Percentiles rank a stretch among this genome's conserved stretches.
phyloP scores from a whole-genome alignment of 2,113 vertebrate species.

The Micronycteris hirsuta region DNA sequence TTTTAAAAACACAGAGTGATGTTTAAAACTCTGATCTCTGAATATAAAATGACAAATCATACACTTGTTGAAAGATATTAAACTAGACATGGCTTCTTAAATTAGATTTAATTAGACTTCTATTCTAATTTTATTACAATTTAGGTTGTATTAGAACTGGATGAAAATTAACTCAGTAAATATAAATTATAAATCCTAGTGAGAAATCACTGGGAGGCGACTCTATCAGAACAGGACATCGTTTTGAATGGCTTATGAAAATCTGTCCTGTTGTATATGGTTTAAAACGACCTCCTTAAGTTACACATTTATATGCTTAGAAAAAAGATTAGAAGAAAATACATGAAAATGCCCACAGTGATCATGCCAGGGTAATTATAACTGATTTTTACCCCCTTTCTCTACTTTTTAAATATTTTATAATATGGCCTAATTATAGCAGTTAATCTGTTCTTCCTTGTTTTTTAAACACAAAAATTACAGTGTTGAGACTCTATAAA shows the following conservation, averaged over 20 bases:
- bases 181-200: neutral
- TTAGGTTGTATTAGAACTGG: neutral
- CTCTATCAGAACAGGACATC: neutral
- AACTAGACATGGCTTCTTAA: neutral
- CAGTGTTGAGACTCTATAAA: neutral
- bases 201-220: neutral
- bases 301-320: neutral
- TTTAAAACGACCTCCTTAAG: neutral
- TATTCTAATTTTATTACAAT: neutral
- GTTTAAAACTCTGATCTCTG: neutral
- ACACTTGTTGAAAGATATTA: neutral
- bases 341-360: neutral
- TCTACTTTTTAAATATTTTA: neutral
- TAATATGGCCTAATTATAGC: neutral
- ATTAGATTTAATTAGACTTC: neutral
- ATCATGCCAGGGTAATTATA: neutral
- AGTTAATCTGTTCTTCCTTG: neutral
- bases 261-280: neutral
- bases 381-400: neutral
- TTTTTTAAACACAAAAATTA: neutral
- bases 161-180: neutral
- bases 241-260: neutral
- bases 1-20: neutral
- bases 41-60: neutral
- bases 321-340: neutral